These are phyloP conservation scores for Branchellion lobata DNA, from an alignment of 2,888 invertebrate genomes.

Conservation along the genomic window DNA sequence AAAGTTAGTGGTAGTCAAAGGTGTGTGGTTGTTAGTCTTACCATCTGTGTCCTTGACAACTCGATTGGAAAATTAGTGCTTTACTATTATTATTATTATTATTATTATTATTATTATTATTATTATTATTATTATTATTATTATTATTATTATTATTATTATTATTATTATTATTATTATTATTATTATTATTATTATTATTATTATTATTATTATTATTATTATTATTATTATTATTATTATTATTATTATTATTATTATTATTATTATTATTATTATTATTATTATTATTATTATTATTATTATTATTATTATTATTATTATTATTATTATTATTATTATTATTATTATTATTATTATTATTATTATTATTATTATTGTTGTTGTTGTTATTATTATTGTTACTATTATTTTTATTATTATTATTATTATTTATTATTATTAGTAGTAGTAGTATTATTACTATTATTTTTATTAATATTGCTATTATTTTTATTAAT, in stretches of 20 bases:
- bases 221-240: constrained; percentile 46
- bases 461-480: too few relatives aligned
- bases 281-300: constrained; percentile 5
- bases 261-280: constrained; percentile 5
- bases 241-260: constrained; percentile 49
- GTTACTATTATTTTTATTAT: too few relatives aligned
- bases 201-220: constrained; percentile 19
- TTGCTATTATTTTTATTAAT: too few relatives aligned
- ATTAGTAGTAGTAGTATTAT: too few relatives aligned
- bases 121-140: constrained; percentile 11
- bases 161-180: constrained; percentile 16
- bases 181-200: background rate
- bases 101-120: constrained; percentile 26
- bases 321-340: constrained; percentile 5
- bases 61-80: too few relatives aligned
- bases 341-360: background rate
- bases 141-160: constrained; percentile 14
- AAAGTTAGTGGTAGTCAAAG: too few relatives aligned
- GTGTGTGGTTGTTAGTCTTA: too few relatives aligned
- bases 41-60: too few relatives aligned
- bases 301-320: constrained; percentile 3
- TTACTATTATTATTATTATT: constrained; percentile 29
- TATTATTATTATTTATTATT: too few relatives aligned
- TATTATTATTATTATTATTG: too few relatives aligned
- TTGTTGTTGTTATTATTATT: too few relatives aligned